A percentile compares a stretch with the other conserved stretches of the same genome.
phyloP scores from a whole-genome alignment of 1,140 invertebrate species.

The Diplogasteroides magnus region DNA sequence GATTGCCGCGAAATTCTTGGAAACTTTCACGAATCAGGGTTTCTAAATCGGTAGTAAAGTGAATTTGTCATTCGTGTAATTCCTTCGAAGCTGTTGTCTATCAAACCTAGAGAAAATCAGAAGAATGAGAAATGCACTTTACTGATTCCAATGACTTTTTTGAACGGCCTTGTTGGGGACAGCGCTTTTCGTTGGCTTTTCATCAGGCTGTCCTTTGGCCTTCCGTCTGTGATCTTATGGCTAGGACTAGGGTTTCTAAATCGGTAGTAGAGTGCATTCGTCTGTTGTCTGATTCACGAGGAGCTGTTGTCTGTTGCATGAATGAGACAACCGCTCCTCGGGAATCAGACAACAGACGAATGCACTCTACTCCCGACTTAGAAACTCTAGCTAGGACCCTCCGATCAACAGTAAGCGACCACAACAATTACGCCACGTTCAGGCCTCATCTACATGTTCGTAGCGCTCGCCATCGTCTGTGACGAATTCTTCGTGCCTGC shows the following conservation, averaged over 20 bases:
- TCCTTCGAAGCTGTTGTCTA: not conserved
- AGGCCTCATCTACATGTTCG: slow-evolving; percentile 60
- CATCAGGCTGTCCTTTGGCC: too few relatives aligned
- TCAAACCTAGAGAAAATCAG: not conserved
- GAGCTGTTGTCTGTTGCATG: not conserved
- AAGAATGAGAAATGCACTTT: not conserved
- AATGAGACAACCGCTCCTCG: not conserved
- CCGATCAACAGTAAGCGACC: not conserved
- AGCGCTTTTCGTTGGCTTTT: too few relatives aligned
- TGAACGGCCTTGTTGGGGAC: too few relatives aligned
- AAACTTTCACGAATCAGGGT: not conserved
- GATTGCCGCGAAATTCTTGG: not conserved
- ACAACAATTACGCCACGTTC: slow-evolving; percentile 56
- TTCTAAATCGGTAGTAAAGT: not conserved
- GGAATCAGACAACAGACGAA: not conserved
- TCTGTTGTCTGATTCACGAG: too few relatives aligned
- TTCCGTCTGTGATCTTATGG: too few relatives aligned
- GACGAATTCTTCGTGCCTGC: slow-evolving; percentile 69
- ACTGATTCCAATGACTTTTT: too few relatives aligned
- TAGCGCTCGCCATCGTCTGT: slow-evolving; percentile 60
- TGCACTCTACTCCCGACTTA: not conserved
- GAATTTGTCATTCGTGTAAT: not conserved
- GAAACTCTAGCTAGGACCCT: not conserved
- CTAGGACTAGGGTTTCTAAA: too few relatives aligned
- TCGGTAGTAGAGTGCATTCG: too few relatives aligned